These are phyloP conservation scores for Thysanoteuthis rhombus DNA, from an alignment of 2,888 invertebrate species.

Conservation along the genomic window DNA sequence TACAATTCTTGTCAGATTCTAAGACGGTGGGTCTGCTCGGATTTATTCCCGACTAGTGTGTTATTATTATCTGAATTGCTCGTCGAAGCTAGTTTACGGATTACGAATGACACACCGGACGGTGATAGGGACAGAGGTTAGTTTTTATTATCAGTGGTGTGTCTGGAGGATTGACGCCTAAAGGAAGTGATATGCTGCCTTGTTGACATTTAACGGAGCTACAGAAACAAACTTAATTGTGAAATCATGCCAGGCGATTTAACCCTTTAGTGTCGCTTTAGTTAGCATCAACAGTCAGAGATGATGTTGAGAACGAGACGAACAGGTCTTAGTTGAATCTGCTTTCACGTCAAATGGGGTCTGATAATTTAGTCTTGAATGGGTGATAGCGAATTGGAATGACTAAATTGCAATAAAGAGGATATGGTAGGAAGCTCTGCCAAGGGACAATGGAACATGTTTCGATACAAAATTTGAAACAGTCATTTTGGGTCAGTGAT, in stretches of 20 bases:
- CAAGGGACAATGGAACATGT: background rate
- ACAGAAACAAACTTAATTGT: background rate
- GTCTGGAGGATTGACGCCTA: background rate
- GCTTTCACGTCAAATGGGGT: background rate
- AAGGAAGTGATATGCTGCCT: background rate
- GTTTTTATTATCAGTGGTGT: background rate
- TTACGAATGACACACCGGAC: background rate
- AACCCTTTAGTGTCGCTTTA: conserved; percentile 12
- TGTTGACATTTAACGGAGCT: background rate
- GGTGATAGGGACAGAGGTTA: background rate
- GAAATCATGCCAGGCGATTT: background rate
- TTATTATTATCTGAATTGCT: background rate
- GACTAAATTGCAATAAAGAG: background rate
- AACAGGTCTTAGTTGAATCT: background rate
- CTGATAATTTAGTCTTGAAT: background rate
- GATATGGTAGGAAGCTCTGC: background rate
- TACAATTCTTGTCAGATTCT: background rate
- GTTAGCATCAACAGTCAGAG: background rate
- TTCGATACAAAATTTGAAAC: background rate
- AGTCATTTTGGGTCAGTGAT: background rate
- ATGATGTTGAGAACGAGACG: background rate
- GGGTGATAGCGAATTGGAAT: background rate
- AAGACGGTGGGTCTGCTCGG: background rate
- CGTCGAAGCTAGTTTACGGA: background rate
- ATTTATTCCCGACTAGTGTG: background rate